These are phyloP conservation scores for Ophthalmolycus amberensis DNA, from an alignment of 2,113 vertebrate genomes.

Conservation along the genomic window DNA sequence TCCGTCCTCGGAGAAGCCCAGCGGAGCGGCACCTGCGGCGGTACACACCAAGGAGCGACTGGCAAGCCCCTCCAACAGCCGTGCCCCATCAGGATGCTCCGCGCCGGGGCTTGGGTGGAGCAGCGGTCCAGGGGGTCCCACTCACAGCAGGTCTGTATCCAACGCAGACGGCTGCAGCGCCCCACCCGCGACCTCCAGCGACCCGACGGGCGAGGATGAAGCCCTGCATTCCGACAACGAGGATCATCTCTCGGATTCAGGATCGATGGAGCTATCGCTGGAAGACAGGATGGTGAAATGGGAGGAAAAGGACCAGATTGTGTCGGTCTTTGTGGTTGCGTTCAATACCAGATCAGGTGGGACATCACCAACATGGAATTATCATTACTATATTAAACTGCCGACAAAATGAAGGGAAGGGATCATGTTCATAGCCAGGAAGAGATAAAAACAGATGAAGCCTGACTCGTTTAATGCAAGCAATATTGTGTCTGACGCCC, in stretches of 20 bases:
- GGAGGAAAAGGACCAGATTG: conserved; percentile 92
- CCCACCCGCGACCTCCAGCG: conserved; percentile 64
- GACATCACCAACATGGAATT: conserved; percentile 29
- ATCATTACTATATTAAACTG: not conserved
- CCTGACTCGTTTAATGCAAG: not conserved
- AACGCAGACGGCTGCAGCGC: conserved; percentile 65
- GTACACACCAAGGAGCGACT: conserved; percentile 57
- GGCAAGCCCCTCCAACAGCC: conserved; percentile 69
- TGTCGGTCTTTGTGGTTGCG: conserved; percentile 93
- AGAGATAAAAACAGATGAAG: not conserved
- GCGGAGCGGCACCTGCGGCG: conserved; percentile 31
- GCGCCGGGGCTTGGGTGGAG: conserved; percentile 79
- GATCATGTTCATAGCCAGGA: not conserved
- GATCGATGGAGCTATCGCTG: conserved; percentile 51
- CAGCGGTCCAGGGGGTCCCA: conserved; percentile 73
- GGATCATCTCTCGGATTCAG: conserved; percentile 58
- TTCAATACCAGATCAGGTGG: conserved; percentile 94
- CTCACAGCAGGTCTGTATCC: conserved; percentile 58
- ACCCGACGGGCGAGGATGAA: conserved; percentile 58
- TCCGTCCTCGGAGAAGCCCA: conserved; percentile 80
- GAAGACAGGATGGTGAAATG: conserved; percentile 81
- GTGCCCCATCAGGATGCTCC: conserved; percentile 64
- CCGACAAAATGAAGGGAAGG: not conserved
- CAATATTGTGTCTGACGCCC: conserved; percentile 25
- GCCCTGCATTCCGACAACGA: conserved; percentile 41